phyloP scores from a whole-genome alignment of 30 jellyfish, hydroid and myxozoan species.

The Aurelia aurita region DNA sequence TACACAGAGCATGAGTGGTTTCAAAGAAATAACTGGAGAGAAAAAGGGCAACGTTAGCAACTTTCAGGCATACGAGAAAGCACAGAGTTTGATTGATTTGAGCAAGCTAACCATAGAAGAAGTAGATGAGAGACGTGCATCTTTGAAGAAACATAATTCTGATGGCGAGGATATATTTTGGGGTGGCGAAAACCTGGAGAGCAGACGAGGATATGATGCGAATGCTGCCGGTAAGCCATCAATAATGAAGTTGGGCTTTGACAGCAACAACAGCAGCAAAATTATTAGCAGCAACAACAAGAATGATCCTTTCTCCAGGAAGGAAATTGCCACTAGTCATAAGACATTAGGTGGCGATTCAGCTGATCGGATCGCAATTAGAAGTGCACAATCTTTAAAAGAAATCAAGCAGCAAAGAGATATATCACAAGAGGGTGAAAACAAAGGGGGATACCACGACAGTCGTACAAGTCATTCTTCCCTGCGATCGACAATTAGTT shows the following conservation, averaged over 20 bases:
- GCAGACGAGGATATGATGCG: not conserved
- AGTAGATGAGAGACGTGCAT: slow-evolving; percentile 45
- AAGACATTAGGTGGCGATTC: too few species aligned
- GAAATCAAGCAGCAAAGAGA: not conserved
- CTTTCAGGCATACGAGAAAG: slow-evolving; percentile 30
- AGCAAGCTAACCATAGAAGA: slow-evolving; percentile 36
- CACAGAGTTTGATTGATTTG: slow-evolving; percentile 54
- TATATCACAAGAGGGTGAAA: not conserved
- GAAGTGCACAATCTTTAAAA: too few species aligned
- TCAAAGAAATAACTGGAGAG: slow-evolving; percentile 13
- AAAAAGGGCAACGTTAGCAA: not conserved
- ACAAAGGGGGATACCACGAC: not conserved
- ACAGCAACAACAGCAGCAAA: too few species aligned
- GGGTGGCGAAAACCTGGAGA: not conserved
- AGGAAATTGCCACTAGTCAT: too few species aligned
- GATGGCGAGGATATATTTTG: slow-evolving; percentile 32
- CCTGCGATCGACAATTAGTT: slow-evolving; percentile 37
- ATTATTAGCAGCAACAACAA: too few species aligned
- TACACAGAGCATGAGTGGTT: slow-evolving; percentile 50
- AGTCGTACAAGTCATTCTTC: slow-evolving; percentile 5
- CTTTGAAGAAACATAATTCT: slow-evolving; percentile 31
- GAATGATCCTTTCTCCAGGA: too few species aligned
- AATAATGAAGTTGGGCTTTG: too few species aligned
- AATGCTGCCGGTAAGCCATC: not conserved
- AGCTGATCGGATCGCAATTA: too few species aligned